Evolutionary conservation across 1,140 invertebrate genomes (phyloP).

Genomic region (Drosophila mojavensis): DNA sequence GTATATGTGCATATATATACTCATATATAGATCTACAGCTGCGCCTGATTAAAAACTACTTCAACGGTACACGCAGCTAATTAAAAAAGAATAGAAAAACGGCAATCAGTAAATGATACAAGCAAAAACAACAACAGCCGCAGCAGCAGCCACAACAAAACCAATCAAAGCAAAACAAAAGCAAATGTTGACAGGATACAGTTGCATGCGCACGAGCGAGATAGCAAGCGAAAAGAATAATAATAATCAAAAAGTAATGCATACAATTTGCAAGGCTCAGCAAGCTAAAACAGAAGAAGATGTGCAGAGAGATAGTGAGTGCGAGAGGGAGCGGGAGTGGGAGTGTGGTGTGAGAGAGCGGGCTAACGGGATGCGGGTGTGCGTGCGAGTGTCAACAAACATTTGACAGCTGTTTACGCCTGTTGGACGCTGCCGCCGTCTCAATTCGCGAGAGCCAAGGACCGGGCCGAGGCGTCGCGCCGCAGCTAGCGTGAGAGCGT

Average conservation of each 20-base stretch:
- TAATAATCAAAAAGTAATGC: slow-evolving; percentile 17
- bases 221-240: slow-evolving; percentile 2
- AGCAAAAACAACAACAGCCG: slow-evolving; percentile 29
- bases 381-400: slow-evolving; percentile 58
- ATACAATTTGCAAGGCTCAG: slow-evolving; percentile 36
- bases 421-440: slow-evolving; percentile 59
- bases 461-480: not conserved
- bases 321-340: too few species aligned
- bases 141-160: slow-evolving; percentile 21
- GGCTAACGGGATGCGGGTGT: not conserved
- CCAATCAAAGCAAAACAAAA: slow-evolving; percentile 26
- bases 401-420: slow-evolving; percentile 77
- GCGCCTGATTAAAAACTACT: slow-evolving; percentile 15
- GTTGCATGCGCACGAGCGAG: slow-evolving; percentile 21
- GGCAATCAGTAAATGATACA: slow-evolving; percentile 47
- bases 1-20: not conserved
- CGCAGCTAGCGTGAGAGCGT: not conserved
- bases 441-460: slow-evolving; percentile 15
- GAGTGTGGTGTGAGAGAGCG: not conserved
- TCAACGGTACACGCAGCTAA: slow-evolving; percentile 34
- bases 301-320: too few species aligned
- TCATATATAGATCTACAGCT: slow-evolving; percentile 1
- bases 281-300: too few species aligned
- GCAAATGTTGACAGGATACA: slow-evolving; percentile 35
- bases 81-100: slow-evolving; percentile 38